Evolutionary conservation across 2,113 vertebrate genomes (phyloP).

Genomic region (Pangasianodon hypophthalmus): DNA sequence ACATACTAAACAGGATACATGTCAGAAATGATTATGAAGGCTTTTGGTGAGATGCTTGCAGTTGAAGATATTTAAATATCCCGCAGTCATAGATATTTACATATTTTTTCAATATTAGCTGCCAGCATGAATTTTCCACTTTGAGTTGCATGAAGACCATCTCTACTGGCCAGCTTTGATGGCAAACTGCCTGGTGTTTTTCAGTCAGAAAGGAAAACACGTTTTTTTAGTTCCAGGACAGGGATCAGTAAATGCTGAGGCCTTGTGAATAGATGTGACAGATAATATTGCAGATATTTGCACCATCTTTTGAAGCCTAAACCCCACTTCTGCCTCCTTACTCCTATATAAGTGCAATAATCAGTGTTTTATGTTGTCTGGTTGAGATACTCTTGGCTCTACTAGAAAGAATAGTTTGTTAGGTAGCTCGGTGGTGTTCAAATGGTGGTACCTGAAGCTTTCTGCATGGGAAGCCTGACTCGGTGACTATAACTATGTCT

Average conservation of each 20-base stretch:
- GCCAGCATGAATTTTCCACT: not conserved
- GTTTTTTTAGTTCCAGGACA: not conserved
- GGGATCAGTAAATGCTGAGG: not conserved
- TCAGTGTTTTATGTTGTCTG: not conserved
- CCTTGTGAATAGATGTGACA: not conserved
- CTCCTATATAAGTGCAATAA: not conserved
- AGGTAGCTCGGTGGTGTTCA: not conserved
- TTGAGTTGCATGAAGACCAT: not conserved
- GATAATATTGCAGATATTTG: not conserved
- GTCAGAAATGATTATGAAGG: not conserved
- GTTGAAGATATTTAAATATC: conserved; percentile 3
- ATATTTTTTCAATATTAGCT: conserved; percentile 2
- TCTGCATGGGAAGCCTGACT: not conserved
- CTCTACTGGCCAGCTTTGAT: not conserved
- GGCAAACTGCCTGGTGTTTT: not conserved
- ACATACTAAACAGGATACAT: not conserved
- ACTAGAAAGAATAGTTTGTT: not conserved
- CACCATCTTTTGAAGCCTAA: not conserved
- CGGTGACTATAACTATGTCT: not conserved
- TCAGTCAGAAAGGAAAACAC: not conserved
- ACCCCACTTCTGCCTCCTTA: not conserved
- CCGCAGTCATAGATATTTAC: conserved; percentile 5
- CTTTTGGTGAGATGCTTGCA: not conserved
- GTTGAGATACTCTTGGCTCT: not conserved
- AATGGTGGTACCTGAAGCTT: not conserved